Base-by-base conservation (phyloP, 2,797 vertebrate species). In the Pelodytes ibericus region DNA sequence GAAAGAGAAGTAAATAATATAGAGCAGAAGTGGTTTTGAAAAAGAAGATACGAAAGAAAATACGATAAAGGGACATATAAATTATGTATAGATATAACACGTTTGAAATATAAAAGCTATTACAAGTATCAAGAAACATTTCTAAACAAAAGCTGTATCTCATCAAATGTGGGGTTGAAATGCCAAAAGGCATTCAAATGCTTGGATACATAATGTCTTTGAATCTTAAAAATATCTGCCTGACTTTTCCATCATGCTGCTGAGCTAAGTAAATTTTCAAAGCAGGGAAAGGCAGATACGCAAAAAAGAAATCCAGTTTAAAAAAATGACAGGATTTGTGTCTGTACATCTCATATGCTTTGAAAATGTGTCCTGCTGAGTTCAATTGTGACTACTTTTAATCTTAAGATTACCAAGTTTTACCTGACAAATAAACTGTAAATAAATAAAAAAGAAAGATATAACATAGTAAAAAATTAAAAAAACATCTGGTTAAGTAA, bases 281-380 rank as follows among this genome's bases (percentile, higher is more conserved):
- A 71, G 75, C 75, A 64, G 49, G 39, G 36, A 49, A 65, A 44
- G 33, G 58, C 51, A 66, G 33, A 71, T 29, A 58, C n/a, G 30
- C 33, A 56, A 44, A 57, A 53, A 67, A 56, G 26, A 65, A 66
- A 65, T 77, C 75, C 69, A 60, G 53, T 78, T 72, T 51, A 72
- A 66, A 77, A 77, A 13, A 56, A 65, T 77, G 72, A 77, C 68
- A 72, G 70, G 75, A 78, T 78, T 78, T 78, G 22, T 51, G 69
- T 72, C 69, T 56, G 27, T 66, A 56, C 31, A 31, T 58, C 36
- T 29, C 31, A 44, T 25, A 33, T 27, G 41, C 75, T 78, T 78
- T 78, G 69, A 72, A 78, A 72, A 72, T 72, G 41, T 72, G 41
- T 72, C 69, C 75, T n/a, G 56, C 75, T 60, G 69, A 72, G 75